Evolutionary conservation across 1,140 invertebrate genomes (phyloP).

Genomic region (Atta colombica): DNA sequence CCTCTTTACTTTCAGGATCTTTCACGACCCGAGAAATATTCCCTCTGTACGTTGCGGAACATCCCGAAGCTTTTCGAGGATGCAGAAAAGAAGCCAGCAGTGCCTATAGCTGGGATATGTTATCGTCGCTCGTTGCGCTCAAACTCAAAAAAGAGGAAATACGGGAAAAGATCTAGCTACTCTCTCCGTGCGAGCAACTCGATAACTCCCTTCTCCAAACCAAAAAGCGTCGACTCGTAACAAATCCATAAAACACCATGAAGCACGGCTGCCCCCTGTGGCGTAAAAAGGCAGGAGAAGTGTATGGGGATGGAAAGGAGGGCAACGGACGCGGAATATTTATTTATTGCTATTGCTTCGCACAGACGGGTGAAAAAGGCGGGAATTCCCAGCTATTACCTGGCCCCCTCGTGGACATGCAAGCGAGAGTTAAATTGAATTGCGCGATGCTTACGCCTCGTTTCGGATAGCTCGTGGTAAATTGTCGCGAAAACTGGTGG

Average conservation of each 20-base stretch:
- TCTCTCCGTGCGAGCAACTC: slow-evolving; percentile 3
- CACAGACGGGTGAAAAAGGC: not conserved
- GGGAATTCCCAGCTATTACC: slow-evolving; percentile 27
- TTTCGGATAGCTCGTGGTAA: slow-evolving; percentile 68
- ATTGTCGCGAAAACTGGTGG: slow-evolving; percentile 67
- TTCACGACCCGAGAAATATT: slow-evolving; percentile 67
- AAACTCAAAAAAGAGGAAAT: slow-evolving; percentile 1
- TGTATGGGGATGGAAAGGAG: slow-evolving; percentile 14
- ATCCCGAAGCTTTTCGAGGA: slow-evolving; percentile 62
- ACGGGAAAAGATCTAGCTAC: not conserved
- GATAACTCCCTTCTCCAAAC: slow-evolving; percentile 10
- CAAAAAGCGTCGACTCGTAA: slow-evolving; percentile 74
- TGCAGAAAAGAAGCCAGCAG: slow-evolving; percentile 34
- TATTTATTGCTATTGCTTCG: slow-evolving; percentile 65
- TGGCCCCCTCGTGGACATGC: not conserved
- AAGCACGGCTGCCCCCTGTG: slow-evolving; percentile 12
- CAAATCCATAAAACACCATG: slow-evolving; percentile 77
- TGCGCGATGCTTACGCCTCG: slow-evolving; percentile 68
- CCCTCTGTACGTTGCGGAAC: slow-evolving; percentile 56
- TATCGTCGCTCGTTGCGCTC: not conserved
- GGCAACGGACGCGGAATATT: slow-evolving; percentile 65
- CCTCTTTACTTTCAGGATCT: slow-evolving; percentile 39
- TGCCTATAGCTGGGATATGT: slow-evolving; percentile 16
- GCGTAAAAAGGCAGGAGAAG: slow-evolving; percentile 3
- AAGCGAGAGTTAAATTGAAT: slow-evolving; percentile 73